Evolutionary conservation across 23 tunicate genomes (phyloP).

Genomic region (Clavelina lepadiformis): DNA sequence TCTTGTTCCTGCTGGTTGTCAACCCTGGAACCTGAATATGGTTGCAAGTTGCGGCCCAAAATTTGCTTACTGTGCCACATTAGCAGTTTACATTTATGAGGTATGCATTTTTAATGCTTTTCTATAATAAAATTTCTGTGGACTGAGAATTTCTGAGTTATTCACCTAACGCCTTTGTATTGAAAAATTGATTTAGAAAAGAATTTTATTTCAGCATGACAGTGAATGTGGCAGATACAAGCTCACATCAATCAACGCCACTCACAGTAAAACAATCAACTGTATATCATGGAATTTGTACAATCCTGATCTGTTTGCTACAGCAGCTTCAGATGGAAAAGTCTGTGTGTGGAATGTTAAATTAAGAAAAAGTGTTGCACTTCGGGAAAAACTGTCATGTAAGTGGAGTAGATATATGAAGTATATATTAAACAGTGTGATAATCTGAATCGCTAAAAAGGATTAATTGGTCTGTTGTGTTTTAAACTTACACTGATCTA

Average conservation of each 20-base stretch:
- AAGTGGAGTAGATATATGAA: conserved; percentile 4
- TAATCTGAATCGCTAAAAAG: neutral
- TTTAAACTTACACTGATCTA: neutral
- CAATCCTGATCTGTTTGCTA: conserved; percentile 31
- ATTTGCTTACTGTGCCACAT: conserved; percentile 90
- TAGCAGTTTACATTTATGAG: conserved; percentile 89
- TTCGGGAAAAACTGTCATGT: conserved; percentile 28
- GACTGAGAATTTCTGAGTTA: neutral
- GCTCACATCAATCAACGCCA: conserved; percentile 73
- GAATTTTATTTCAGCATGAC: conserved; percentile 28
- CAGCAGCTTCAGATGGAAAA: conserved; percentile 55
- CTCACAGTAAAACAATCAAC: conserved; percentile 71
- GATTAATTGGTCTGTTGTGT: neutral
- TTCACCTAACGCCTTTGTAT: neutral
- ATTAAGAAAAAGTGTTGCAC: conserved; percentile 29
- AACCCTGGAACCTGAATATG: conserved; percentile 87
- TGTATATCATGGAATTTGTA: conserved; percentile 60
- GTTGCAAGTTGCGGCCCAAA: conserved; percentile 58
- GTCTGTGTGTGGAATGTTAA: conserved; percentile 66
- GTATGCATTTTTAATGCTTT: neutral
- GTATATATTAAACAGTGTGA: neutral
- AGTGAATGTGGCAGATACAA: conserved; percentile 48
- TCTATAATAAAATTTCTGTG: neutral
- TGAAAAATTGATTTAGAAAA: conserved; percentile 1
- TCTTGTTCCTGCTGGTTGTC: conserved; percentile 91